Evolutionary conservation across 2,113 vertebrate species (phyloP).

Genomic region (Rhegmatorhina hoffmannsi): DNA sequence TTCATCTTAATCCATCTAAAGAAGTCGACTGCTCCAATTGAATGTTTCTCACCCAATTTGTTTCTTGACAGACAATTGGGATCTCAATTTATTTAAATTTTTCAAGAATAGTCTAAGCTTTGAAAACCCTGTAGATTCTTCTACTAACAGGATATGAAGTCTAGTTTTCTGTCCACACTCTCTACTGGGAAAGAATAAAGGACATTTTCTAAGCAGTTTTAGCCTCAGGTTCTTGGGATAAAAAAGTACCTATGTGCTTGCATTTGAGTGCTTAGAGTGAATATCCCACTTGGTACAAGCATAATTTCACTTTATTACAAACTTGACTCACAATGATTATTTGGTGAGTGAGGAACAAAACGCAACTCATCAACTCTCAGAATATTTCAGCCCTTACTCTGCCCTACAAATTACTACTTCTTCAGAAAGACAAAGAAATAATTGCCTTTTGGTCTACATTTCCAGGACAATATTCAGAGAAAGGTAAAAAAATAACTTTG

Average conservation of each 20-base stretch:
- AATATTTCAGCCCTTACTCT: not conserved
- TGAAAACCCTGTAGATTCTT: not conserved
- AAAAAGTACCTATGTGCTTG: not conserved
- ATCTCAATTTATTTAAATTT: not conserved
- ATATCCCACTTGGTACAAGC: not conserved
- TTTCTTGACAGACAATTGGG: not conserved
- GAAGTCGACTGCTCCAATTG: not conserved
- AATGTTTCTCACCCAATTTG: not conserved
- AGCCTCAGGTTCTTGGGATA: not conserved
- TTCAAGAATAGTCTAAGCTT: not conserved
- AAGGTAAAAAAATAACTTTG: not conserved
- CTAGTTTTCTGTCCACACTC: not conserved
- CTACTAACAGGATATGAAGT: not conserved
- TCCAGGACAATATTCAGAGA: not conserved
- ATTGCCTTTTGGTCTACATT: not conserved
- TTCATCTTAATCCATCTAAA: not conserved
- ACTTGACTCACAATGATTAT: not conserved
- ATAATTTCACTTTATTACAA: not conserved
- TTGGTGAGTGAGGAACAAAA: not conserved
- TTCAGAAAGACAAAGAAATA: not conserved
- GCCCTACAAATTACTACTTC: not conserved
- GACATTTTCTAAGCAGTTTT: not conserved
- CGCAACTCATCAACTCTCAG: not conserved
- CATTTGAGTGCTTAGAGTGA: not conserved
- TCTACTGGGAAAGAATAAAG: not conserved